These are phyloP conservation scores for Hypotaenidia okinawae DNA, from an alignment of 2,797 vertebrate species.

Conservation along the genomic window DNA sequence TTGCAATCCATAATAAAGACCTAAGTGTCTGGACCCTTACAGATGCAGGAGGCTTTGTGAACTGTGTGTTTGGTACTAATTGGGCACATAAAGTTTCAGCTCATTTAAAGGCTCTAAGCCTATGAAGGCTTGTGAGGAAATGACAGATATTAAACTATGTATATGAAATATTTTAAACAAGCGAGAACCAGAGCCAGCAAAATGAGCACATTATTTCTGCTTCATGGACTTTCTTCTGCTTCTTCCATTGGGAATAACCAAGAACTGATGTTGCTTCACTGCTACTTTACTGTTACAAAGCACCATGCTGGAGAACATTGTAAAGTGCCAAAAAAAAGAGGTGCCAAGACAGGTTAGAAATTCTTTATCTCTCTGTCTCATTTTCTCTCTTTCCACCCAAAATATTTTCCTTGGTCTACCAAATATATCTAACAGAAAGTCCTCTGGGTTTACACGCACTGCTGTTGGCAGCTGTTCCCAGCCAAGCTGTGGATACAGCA, in stretches of 20 bases:
- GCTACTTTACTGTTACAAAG: not conserved
- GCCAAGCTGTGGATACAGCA: not conserved
- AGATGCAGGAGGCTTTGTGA: not conserved
- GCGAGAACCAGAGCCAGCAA: not conserved
- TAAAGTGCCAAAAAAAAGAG: not conserved
- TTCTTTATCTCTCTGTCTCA: not conserved
- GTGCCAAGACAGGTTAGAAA: not conserved
- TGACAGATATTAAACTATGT: not conserved
- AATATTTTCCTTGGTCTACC: not conserved
- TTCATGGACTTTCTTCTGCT: not conserved
- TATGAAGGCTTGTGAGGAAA: slow-evolving; percentile 19
- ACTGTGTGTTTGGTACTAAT: not conserved
- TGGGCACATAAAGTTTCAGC: not conserved
- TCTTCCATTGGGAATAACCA: not conserved
- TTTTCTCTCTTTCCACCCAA: not conserved
- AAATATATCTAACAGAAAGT: not conserved
- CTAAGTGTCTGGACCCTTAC: not conserved
- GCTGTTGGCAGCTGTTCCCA: not conserved
- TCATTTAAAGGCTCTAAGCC: not conserved
- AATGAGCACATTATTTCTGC: not conserved
- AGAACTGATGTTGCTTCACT: not conserved
- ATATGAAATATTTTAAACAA: not conserved
- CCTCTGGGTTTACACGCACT: not conserved
- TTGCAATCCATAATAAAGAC: not conserved
- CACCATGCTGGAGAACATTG: not conserved